Evolutionary conservation across 2,797 vertebrate species (phyloP), one percentile per base, ranked within the genome.

Genomic region (Sebastes steindachneri): DNA sequence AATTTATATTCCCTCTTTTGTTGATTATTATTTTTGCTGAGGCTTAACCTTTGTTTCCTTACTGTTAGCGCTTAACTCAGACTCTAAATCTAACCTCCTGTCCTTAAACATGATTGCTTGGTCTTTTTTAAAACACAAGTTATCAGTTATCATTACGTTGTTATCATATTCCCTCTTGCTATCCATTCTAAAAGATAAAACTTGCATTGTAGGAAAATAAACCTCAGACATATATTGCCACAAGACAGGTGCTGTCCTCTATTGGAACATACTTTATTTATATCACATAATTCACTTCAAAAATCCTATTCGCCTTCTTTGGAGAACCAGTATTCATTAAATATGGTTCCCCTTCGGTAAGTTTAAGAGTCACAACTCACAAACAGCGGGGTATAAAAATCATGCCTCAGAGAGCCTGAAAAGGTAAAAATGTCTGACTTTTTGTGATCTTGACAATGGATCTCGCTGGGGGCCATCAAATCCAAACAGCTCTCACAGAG

Each of bases 391-490:
- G 73, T 69, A 84, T 86, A 88, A 89, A 19, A 86, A 84, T 67
- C 83, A 84, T 57, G 70, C 81, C 80, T 83, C 72, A 75, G 62
- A 86, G 82, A 89, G 73, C 80, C 82, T 37, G 45, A 73, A 77
- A 65, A 86, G 66, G 83, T 70, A 84, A 75, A 64, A 79, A 75
- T 62, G 80, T 84, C 87, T 79, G 73, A 87, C 82, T 80, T 89
- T 86, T 79, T 88, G 84, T 88, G 84, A 88, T 85, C 84, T 79
- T 75, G 73, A 90, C 75, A 89, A 89, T 79, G 70, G 73, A 83
- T 79, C 73, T 84, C 37, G 71, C 86, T 66, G 54, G 54, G 75
- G 72, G 75, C 79, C 84, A 64, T 87, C 79, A 84, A 85, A 90
- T 71, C 68, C 79, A 88, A 81, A 89, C 88, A 83, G 78, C 79